These are phyloP conservation scores for Tetragnatha versicolor DNA, from an alignment of 1,140 invertebrate species.

Conservation along the genomic window DNA sequence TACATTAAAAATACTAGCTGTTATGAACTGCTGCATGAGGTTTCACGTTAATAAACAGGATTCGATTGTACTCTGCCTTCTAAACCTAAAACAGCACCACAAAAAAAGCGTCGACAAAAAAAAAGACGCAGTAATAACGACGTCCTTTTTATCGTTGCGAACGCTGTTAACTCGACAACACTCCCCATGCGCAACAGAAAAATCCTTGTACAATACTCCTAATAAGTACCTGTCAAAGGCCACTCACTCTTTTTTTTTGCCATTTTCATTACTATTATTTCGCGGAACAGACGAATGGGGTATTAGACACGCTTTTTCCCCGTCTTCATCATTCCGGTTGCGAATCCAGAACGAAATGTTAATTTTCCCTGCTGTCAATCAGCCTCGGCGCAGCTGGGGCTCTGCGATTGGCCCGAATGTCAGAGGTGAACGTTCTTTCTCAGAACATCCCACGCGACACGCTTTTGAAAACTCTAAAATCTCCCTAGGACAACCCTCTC, in stretches of 20 bases:
- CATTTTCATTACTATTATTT: slow-evolving; percentile 53
- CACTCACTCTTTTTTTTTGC: slow-evolving; percentile 25
- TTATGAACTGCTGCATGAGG: too few species aligned
- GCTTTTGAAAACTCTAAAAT: too few species aligned
- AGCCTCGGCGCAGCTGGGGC: slow-evolving; percentile 10
- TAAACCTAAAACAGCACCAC: neutral
- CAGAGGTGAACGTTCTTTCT: slow-evolving; percentile 38
- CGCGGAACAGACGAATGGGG: slow-evolving; percentile 48
- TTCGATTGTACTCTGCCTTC: too few species aligned
- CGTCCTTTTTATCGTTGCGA: slow-evolving; percentile 34
- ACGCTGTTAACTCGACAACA: slow-evolving; percentile 48
- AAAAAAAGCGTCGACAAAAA: neutral
- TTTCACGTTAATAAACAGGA: too few species aligned
- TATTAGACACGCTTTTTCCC: slow-evolving; percentile 14
- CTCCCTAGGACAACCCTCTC: too few species aligned
- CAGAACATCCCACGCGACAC: too few species aligned
- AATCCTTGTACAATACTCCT: slow-evolving; percentile 25
- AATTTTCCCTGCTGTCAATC: slow-evolving; percentile 54
- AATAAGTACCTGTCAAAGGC: slow-evolving; percentile 53
- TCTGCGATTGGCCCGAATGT: slow-evolving; percentile 17
- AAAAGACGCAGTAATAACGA: slow-evolving; percentile 16
- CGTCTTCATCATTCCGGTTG: slow-evolving; percentile 14
- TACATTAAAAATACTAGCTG: too few species aligned
- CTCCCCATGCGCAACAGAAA: slow-evolving; percentile 13
- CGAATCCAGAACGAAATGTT: slow-evolving; percentile 51